Evolutionary conservation across 1,140 invertebrate genomes (phyloP).

Genomic region (Subanguina moxae): DNA sequence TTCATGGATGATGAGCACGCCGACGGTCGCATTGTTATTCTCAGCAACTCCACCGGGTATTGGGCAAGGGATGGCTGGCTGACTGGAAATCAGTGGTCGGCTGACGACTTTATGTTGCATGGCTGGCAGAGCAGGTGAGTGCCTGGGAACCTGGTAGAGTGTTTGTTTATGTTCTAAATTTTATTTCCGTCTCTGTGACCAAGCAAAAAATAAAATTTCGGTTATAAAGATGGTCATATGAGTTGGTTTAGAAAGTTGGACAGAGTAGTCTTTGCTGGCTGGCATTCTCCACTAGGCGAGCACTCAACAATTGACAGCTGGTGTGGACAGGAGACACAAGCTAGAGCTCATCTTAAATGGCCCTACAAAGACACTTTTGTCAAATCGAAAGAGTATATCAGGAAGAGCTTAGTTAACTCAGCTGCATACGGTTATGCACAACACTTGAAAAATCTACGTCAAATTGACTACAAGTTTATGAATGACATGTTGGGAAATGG

Average conservation of each 20-base stretch:
- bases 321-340: background rate
- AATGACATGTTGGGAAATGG: too few species aligned
- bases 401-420: background rate
- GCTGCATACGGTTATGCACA: background rate
- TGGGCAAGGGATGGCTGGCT: constrained; percentile 46
- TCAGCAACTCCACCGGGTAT: constrained; percentile 15
- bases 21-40: constrained; percentile 6
- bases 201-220: background rate
- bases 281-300: constrained; percentile 4
- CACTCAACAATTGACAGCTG: too few species aligned
- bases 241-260: background rate
- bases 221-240: background rate
- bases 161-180: background rate
- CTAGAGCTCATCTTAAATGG: background rate
- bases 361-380: background rate
- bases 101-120: constrained; percentile 24
- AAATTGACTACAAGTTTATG: background rate
- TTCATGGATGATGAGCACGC: constrained; percentile 23
- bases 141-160: too few species aligned
- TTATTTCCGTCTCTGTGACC: background rate
- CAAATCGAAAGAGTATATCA: background rate
- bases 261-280: background rate
- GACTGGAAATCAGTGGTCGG: constrained; percentile 29
- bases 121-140: constrained; percentile 28
- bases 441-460: background rate